phyloP scores from a whole-genome alignment of 2,888 invertebrate species.

The Theodoxus fluviatilis region DNA sequence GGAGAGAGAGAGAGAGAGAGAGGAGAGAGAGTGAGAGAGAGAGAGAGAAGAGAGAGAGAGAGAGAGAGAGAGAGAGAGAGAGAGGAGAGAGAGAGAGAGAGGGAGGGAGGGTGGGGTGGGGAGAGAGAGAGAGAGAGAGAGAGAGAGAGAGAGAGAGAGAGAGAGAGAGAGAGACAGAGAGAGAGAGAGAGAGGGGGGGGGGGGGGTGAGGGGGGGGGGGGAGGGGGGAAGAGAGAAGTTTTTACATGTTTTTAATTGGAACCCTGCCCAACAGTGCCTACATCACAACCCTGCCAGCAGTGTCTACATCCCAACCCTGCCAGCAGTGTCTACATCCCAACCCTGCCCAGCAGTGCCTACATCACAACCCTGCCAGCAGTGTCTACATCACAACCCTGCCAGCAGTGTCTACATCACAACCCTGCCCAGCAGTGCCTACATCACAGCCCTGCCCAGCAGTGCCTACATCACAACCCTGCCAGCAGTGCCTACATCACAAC shows the following conservation, averaged over 20 bases:
- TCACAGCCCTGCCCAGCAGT: background rate
- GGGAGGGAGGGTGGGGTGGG: constrained; percentile 1
- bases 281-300: background rate
- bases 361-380: background rate
- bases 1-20: constrained; percentile 4
- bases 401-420: background rate
- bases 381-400: background rate
- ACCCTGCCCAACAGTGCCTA: background rate
- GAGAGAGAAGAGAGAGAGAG: background rate
- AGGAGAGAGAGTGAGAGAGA: background rate
- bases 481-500: background rate
- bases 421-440: background rate
- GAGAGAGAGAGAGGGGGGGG: constrained; percentile 13
- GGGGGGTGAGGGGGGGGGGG: constrained; percentile 1
- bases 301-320: background rate
- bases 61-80: constrained; percentile 16
- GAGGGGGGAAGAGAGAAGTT: background rate
- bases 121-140: constrained; percentile 13
- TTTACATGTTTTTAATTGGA: background rate
- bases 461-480: background rate
- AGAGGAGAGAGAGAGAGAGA: constrained; percentile 14
- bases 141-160: constrained; percentile 8
- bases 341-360: no score
- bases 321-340: background rate
- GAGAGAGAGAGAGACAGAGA: constrained; percentile 4